These are phyloP conservation scores for Enteromius anoplus DNA, from an alignment of 2,797 vertebrate genomes.

Conservation along the genomic window DNA sequence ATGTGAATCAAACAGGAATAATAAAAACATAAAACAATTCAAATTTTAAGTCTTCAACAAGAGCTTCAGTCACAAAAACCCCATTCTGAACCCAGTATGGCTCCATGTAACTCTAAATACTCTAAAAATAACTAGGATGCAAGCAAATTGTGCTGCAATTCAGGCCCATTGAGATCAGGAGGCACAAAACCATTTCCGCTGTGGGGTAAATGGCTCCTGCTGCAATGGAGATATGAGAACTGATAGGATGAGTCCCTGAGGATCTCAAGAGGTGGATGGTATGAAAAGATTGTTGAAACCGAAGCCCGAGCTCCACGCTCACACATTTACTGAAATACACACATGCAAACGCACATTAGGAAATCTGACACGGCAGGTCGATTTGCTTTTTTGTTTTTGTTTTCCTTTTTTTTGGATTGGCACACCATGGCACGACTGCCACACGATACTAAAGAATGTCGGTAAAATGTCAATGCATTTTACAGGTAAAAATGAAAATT, in stretches of 20 bases:
- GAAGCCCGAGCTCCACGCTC: neutral
- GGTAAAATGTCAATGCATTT: neutral
- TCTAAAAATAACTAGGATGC: slow-evolving; percentile 17
- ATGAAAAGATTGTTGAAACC: slow-evolving; percentile 23
- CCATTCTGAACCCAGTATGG: neutral
- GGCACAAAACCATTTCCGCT: slow-evolving; percentile 32
- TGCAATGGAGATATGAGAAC: slow-evolving; percentile 14
- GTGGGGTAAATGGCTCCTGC: slow-evolving; percentile 27
- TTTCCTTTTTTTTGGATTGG: neutral
- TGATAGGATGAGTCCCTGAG: slow-evolving; percentile 42
- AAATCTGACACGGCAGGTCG: neutral
- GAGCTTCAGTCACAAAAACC: neutral
- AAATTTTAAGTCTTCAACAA: neutral
- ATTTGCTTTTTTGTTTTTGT: neutral
- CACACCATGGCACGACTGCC: neutral
- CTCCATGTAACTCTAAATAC: neutral
- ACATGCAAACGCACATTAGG: slow-evolving; percentile 60
- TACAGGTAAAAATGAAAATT: neutral
- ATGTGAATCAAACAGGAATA: neutral
- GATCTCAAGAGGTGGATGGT: slow-evolving; percentile 35
- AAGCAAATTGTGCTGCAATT: slow-evolving; percentile 30
- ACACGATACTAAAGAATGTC: neutral
- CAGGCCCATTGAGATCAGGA: slow-evolving; percentile 2
- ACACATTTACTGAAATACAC: slow-evolving; percentile 10
- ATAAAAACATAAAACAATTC: neutral